Evolutionary conservation across 2,113 vertebrate genomes (phyloP).

Genomic region (Suricata suricatta): DNA sequence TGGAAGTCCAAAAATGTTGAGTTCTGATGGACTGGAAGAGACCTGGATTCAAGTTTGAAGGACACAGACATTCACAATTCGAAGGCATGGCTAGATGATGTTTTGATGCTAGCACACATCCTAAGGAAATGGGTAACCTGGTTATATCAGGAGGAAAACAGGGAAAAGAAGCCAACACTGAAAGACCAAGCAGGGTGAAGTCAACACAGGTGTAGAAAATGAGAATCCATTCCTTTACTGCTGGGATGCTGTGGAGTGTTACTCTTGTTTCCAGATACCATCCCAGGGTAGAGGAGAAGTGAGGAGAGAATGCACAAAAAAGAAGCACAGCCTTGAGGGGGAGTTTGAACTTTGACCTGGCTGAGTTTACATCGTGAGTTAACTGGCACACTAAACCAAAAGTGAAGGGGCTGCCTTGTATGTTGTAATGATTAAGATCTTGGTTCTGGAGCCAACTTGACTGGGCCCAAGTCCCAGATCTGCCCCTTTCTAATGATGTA

Average conservation of each 20-base stretch:
- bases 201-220: not conserved
- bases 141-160: not conserved
- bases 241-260: not conserved
- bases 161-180: not conserved
- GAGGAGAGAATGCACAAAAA: not conserved
- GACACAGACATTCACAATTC: not conserved
- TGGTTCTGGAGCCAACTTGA: not conserved
- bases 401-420: not conserved
- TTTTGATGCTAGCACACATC: not conserved
- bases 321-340: not conserved
- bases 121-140: not conserved
- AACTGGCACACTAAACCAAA: not conserved
- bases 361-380: not conserved
- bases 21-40: not conserved
- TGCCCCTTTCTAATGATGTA: not conserved
- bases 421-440: not conserved
- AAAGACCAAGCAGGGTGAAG: not conserved
- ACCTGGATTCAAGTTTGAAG: not conserved
- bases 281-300: not conserved
- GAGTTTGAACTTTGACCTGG: not conserved
- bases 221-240: not conserved
- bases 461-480: not conserved
- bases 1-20: not conserved
- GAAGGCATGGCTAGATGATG: not conserved
- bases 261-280: not conserved